Percentiles rank a stretch among this genome's conserved stretches.
Evolutionary conservation across 2,888 invertebrate genomes (phyloP).

Genomic region (Sinelater perroti): DNA sequence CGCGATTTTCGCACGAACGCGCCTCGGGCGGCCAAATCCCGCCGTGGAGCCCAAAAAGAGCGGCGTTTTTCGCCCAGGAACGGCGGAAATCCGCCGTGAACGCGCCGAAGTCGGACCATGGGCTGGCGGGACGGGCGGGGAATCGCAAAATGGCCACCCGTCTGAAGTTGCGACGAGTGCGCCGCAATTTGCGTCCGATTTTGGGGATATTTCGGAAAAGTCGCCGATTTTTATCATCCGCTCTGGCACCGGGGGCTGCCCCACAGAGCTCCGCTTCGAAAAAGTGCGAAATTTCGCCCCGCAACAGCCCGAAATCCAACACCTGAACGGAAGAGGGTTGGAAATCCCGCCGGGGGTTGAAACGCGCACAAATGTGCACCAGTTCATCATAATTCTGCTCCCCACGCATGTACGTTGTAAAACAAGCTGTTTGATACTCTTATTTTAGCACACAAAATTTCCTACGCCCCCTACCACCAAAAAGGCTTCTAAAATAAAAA

Average conservation of each 20-base stretch:
- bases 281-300: constrained; percentile 3
- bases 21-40: constrained; percentile 4
- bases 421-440: too few relatives aligned
- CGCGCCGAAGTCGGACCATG: constrained; percentile 53
- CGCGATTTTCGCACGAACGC: constrained; percentile 30
- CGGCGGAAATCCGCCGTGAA: constrained; percentile 47
- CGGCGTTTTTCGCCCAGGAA: constrained; percentile 44
- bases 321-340: too few relatives aligned
- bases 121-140: constrained; percentile 50
- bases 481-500: too few relatives aligned
- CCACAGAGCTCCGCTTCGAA: neutral
- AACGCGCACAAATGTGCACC: too few relatives aligned
- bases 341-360: too few relatives aligned
- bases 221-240: constrained; percentile 24
- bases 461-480: too few relatives aligned
- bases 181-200: too few relatives aligned
- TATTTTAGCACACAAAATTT: too few relatives aligned
- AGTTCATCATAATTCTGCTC: too few relatives aligned
- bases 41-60: constrained; percentile 46
- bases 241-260: neutral
- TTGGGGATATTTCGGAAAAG: constrained; percentile 16
- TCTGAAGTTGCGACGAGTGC: constrained; percentile 43
- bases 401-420: too few relatives aligned
- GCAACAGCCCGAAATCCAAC: too few relatives aligned
- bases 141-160: constrained; percentile 58